Evolutionary conservation across 2,888 invertebrate genomes (phyloP).

Genomic region (Halictus quadricinctus): DNA sequence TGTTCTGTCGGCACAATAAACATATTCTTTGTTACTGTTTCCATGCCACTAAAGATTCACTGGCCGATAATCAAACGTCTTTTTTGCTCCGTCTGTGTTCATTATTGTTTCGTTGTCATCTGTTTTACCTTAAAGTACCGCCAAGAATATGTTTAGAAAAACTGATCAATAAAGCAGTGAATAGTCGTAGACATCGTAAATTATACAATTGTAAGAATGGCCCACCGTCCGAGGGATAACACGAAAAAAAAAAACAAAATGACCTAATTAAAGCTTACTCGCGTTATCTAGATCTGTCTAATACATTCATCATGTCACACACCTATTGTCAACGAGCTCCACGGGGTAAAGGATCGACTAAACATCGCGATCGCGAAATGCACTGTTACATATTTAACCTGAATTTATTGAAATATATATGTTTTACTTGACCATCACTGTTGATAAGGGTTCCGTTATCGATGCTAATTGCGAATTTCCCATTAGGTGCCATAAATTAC

Average conservation of each 20-base stretch:
- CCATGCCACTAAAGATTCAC: too few relatives aligned
- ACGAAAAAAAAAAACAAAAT: not conserved
- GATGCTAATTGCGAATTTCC: conserved; percentile 1
- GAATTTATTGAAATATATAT: not conserved
- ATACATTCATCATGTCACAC: not conserved
- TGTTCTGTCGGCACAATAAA: too few relatives aligned
- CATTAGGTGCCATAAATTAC: not conserved
- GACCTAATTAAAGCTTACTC: not conserved
- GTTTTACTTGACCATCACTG: not conserved
- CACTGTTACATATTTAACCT: not conserved
- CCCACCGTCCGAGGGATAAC: too few relatives aligned
- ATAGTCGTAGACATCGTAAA: too few relatives aligned
- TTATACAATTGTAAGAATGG: too few relatives aligned
- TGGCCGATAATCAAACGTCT: too few relatives aligned
- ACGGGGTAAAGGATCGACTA: not conserved
- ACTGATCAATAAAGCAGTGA: too few relatives aligned
- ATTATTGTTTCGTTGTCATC: too few relatives aligned
- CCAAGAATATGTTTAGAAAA: too few relatives aligned
- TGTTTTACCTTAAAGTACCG: too few relatives aligned
- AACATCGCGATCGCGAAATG: not conserved
- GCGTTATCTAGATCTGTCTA: not conserved
- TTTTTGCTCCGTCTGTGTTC: too few relatives aligned
- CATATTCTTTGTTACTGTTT: too few relatives aligned
- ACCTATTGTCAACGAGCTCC: not conserved
- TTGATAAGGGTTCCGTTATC: not conserved